phyloP scores from a whole-genome alignment of 2,113 vertebrate genomes.

The Montifringilla adamsi region DNA sequence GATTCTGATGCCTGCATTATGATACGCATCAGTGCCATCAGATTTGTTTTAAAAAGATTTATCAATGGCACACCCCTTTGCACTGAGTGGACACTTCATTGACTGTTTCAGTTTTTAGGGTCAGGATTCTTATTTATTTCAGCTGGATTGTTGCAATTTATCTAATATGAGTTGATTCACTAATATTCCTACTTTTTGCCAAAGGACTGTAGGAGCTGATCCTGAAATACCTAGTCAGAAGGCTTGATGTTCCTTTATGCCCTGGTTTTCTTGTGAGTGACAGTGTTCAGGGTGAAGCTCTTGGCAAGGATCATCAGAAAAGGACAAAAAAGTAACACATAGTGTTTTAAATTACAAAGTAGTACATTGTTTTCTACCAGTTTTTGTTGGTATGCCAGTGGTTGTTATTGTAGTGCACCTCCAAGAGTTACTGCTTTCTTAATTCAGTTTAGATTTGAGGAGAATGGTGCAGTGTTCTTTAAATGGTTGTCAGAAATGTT shows the following conservation, averaged over 20 bases:
- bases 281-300: background rate
- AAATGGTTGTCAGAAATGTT: background rate
- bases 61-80: background rate
- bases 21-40: constrained; percentile 14
- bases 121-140: constrained; percentile 27
- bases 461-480: background rate
- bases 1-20: constrained; percentile 37
- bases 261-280: background rate
- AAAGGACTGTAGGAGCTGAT: background rate
- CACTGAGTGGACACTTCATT: background rate
- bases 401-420: background rate
- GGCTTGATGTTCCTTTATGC: background rate
- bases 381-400: background rate
- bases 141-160: background rate
- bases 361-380: background rate
- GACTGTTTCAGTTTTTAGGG: constrained; percentile 22
- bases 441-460: background rate
- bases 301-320: background rate
- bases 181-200: background rate
- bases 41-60: background rate
- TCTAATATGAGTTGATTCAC: background rate
- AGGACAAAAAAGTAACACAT: background rate
- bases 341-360: background rate
- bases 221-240: background rate
- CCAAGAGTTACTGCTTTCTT: background rate